Evolutionary conservation across 2,113 vertebrate genomes (phyloP), one percentile per base, ranked within the genome.

Genomic region (Sceloporus undulatus): DNA sequence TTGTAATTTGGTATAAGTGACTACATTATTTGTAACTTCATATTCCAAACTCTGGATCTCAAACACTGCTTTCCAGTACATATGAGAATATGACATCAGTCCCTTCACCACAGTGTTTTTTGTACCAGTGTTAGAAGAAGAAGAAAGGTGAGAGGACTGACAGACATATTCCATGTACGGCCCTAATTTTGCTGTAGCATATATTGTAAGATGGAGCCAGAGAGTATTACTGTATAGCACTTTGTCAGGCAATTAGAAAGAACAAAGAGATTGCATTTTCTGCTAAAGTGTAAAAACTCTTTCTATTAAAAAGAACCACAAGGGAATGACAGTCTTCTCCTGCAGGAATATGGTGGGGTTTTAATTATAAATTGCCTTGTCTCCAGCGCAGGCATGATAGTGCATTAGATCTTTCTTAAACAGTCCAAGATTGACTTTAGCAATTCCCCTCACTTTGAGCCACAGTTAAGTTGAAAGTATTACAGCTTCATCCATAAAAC

Each of bases 291-390:
- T 73, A 75, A 87, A 87, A 75, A 81, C 83, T 74, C 78, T 78
- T 85, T 86, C 75, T 62, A 87, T 73, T 73, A 87, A 82, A 81
- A 81, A 81, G 54, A 74, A 25, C 42, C 86, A n/a, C 70, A 74
- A 48, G 86, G 52, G 79, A 74, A 48, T 42, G 10, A 52, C 85
- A 70, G 38, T 40, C 52, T 80, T 71, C n/a, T 87, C 68, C 52
- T 80, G 29, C 14, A 23, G 79, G 79, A 79, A 82, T 21, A 42
- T 65, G 25, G 48, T 62, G 40, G 7, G 56, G 62, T 87, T 87
- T 87, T 75, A 87, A 82, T 82, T 74, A 74, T n/a, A 81, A 59
- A 42, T 42, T 52, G 78, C 25, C 52, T 59, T 19, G 25, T 59
- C 68, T 56, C 29, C 27, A 80, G n/a, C 78, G 40, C 34, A 65